A percentile compares a stretch with the other conserved stretches of the same genome.
Evolutionary conservation across 1,140 invertebrate genomes (phyloP).

Genomic region (Listronotus bonariensis): DNA sequence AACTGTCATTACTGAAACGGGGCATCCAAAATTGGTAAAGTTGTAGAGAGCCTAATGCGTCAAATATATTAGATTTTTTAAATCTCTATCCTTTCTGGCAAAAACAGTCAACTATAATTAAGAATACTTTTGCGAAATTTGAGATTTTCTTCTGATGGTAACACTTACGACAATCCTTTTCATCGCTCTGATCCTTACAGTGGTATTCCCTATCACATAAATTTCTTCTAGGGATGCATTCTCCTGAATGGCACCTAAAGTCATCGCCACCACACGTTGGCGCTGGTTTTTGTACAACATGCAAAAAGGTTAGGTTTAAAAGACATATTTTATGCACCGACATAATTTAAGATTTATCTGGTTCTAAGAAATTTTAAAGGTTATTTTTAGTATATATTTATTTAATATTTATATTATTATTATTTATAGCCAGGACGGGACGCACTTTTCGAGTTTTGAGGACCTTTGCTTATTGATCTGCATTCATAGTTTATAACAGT

Average conservation of each 20-base stretch:
- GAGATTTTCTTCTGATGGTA: slow-evolving; percentile 1
- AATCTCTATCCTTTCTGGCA: background rate
- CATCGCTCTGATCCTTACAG: slow-evolving; percentile 67
- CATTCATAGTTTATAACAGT: too few relatives aligned
- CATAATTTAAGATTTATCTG: background rate
- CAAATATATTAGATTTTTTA: background rate
- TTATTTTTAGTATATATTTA: background rate
- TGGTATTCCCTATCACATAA: slow-evolving; percentile 64
- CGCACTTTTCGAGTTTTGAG: too few relatives aligned
- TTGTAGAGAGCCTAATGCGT: too few relatives aligned
- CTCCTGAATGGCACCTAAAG: slow-evolving; percentile 66
- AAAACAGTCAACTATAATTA: background rate
- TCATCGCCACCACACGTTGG: slow-evolving; percentile 37
- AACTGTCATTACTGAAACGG: too few relatives aligned
- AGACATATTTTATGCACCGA: background rate
- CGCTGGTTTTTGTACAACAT: slow-evolving; percentile 44
- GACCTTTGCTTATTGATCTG: too few relatives aligned
- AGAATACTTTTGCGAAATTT: background rate
- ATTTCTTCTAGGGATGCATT: slow-evolving; percentile 57
- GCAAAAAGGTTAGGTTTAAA: slow-evolving; percentile 39
- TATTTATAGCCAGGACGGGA: too few relatives aligned
- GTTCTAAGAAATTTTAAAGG: background rate
- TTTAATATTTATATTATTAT: too few relatives aligned
- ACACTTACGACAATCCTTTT: slow-evolving; percentile 57
- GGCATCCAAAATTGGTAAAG: too few relatives aligned